phyloP scores from a whole-genome alignment of 1,140 invertebrate genomes.

The Drosophila setifemur region DNA sequence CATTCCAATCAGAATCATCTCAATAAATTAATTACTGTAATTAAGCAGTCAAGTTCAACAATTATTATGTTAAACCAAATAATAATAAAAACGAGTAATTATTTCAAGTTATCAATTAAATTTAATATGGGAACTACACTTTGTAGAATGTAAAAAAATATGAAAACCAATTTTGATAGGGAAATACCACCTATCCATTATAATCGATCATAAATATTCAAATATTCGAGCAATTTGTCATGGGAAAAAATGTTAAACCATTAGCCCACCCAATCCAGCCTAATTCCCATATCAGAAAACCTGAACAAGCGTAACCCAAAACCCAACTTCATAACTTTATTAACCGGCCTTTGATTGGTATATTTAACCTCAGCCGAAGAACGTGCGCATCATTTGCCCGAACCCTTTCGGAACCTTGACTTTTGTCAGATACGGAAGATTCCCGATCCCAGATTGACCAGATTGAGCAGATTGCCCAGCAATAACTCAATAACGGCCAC shows the following conservation, averaged over 20 bases:
- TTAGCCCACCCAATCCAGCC: not conserved
- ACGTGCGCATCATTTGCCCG: conserved; percentile 71
- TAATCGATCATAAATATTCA: conserved; percentile 27
- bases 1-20: not conserved
- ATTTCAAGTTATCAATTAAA: conserved; percentile 16
- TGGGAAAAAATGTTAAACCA: conserved; percentile 28
- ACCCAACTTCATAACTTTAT: conserved; percentile 39
- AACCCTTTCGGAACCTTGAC: conserved; percentile 8
- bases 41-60: conserved; percentile 5
- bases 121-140: conserved; percentile 29
- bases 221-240: conserved; percentile 33
- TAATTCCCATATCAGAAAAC: conserved; percentile 13
- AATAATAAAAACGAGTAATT: no score
- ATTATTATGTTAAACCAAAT: conserved; percentile 17
- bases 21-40: conserved; percentile 14
- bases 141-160: conserved; percentile 6
- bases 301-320: conserved; percentile 32
- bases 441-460: conserved; percentile 20
- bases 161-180: conserved; percentile 11
- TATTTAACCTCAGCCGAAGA: conserved; percentile 68
- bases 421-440: conserved; percentile 4
- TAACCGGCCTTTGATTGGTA: conserved; percentile 43
- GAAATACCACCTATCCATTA: conserved; percentile 8
- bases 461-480: conserved; percentile 63
- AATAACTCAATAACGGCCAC: conserved; percentile 71